Evolutionary conservation across 2,113 vertebrate species (phyloP), one percentile per base, ranked within the genome.

Genomic region (Thinocorus orbignyianus): DNA sequence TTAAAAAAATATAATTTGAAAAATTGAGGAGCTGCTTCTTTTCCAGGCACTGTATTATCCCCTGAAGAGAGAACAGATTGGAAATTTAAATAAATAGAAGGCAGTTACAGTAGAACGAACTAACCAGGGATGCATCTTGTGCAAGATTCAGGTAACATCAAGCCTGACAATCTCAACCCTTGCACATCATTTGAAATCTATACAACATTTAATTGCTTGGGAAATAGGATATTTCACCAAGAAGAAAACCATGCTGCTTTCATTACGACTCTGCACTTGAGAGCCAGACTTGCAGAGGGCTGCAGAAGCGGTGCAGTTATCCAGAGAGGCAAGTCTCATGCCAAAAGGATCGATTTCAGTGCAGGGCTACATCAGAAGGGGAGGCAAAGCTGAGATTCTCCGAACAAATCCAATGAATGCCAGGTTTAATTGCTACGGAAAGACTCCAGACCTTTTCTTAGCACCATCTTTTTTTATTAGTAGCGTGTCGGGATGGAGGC

Each of bases 1-100:
- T 88, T 23, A 9, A 35, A 11, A 90, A 92, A 81, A 93, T 90
- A 80, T 78, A 92, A 97, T 96, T 93, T 96, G 86, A 92, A 96
- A 96, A 96, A 97, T 51, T 96, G 88, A 84, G 88, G 96, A 95
- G 76, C 88, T 81, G 76, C 58, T 91, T 88, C 90, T 96, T 95
- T 97, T 88, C 97, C 96, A 97, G 95, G 89, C 92, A 89, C 78
- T 54, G 49, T 95, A 96, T 93, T 96, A 98, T 98, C 96, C 97
- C 97, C 97, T 90, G 89, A 97, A 97, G 96, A 98, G 96, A 97
- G 96, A 97, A 95, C 97, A 98, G 97, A 98, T 98, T 98, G 97
- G 94, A 98, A 97, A 97, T 97, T 97, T 97, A 97, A 98, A 97
- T 97, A 97, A 98, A 97, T 97, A 97, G 96, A 97, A 95, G 93